Percentiles rank a stretch among this genome's conserved stretches.
phyloP scores from a whole-genome alignment of 2,113 vertebrate species.

The Alethe castanea region DNA sequence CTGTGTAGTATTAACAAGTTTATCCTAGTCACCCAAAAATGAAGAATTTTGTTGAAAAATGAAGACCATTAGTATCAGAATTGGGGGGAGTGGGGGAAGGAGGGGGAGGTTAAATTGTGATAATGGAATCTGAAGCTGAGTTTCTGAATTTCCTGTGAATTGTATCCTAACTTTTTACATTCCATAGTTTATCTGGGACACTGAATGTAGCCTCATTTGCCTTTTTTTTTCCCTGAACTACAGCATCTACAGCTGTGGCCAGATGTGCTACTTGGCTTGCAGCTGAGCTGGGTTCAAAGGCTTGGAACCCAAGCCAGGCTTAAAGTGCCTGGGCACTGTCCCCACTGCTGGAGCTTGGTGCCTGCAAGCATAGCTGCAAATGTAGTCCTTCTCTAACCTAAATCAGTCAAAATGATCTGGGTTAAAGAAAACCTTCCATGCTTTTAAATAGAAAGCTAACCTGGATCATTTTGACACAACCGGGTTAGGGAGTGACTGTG shows the following conservation, averaged over 20 bases:
- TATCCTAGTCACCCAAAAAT: neutral
- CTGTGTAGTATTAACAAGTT: neutral
- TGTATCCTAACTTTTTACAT: neutral
- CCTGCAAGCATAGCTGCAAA: neutral
- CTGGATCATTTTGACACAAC: slow-evolving; percentile 63
- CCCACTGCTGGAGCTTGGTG: neutral
- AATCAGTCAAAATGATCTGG: slow-evolving; percentile 52
- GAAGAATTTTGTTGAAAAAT: neutral
- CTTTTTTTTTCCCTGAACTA: neutral
- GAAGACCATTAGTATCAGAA: neutral
- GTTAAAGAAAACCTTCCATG: slow-evolving; percentile 32
- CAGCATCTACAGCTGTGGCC: slow-evolving; percentile 9
- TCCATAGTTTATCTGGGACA: neutral
- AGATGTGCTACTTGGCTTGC: slow-evolving; percentile 18
- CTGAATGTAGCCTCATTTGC: neutral
- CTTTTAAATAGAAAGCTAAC: slow-evolving; percentile 62
- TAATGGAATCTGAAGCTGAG: neutral
- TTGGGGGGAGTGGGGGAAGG: too few relatives aligned
- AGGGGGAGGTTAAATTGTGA: neutral
- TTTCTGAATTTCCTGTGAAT: neutral
- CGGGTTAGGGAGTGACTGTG: neutral
- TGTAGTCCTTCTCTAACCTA: slow-evolving; percentile 35
- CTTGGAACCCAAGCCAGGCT: neutral
- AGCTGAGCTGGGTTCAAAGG: neutral
- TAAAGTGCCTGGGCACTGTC: neutral